Conservation (phyloP, 1,140 invertebrate species). For the Conopomorpha cramerella region DNA sequence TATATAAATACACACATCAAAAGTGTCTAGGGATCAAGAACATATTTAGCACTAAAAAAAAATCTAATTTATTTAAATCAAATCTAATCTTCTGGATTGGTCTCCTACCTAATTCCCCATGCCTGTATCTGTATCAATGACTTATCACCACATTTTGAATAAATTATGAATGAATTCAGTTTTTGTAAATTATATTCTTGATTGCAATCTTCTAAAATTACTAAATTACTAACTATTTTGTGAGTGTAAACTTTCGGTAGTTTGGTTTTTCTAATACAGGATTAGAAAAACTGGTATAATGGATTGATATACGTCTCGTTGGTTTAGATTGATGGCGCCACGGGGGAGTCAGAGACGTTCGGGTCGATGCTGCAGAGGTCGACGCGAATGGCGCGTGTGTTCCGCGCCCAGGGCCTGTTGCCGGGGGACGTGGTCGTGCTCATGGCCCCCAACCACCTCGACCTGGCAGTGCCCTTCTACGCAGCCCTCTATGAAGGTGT, state of each 20-base stretch:
- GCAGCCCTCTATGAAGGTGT: constrained; percentile 29
- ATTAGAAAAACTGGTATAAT: neutral
- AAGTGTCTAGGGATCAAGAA: no score
- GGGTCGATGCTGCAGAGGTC: constrained; percentile 25
- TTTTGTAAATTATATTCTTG: no score
- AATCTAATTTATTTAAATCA: no score
- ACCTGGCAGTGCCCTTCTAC: constrained; percentile 41
- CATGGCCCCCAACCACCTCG: constrained; percentile 32
- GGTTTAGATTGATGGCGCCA: constrained; percentile 38
- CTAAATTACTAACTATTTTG: neutral
- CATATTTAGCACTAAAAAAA: no score
- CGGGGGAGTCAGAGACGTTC: constrained; percentile 37
- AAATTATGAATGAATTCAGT: no score
- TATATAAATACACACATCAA: no score
- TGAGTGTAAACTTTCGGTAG: neutral
- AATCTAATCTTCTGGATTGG: no score
- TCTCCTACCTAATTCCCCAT: no score
- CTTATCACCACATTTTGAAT: no score
- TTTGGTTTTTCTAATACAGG: neutral
- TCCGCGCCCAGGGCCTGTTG: constrained; percentile 39
- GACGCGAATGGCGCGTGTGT: constrained; percentile 17
- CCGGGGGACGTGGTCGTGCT: constrained; percentile 43
- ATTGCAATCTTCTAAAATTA: neutral
- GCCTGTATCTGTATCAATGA: no score
- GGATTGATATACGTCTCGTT: neutral